Evolutionary conservation across 1,140 invertebrate genomes (phyloP).

Genomic region (Coptotermes formosanus): DNA sequence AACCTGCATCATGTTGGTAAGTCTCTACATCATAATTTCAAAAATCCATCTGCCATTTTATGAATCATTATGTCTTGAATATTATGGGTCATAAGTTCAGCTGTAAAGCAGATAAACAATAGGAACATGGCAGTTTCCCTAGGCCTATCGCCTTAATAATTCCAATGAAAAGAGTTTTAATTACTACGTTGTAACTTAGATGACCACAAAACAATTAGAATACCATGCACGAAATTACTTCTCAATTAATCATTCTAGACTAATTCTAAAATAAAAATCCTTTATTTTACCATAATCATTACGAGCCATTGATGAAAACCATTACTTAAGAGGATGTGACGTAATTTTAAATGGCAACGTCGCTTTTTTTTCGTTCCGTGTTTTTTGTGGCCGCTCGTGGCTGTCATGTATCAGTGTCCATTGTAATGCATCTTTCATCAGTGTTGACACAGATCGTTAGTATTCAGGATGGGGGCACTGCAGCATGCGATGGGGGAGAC

Average conservation of each 20-base stretch:
- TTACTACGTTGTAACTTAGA: background rate
- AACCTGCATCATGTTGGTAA: no score
- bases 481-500: background rate
- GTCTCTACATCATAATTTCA: no score
- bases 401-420: background rate
- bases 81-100: background rate
- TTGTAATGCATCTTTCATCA: conserved; percentile 6
- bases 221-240: background rate
- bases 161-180: background rate
- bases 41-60: no score
- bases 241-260: background rate
- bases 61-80: no score
- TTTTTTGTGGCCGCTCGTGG: background rate
- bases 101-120: background rate
- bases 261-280: background rate
- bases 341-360: background rate
- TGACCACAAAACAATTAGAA: background rate
- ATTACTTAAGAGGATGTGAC: background rate
- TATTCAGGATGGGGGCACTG: background rate
- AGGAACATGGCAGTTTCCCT: background rate
- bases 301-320: background rate
- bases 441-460: background rate
- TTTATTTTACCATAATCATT: background rate
- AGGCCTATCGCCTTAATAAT: background rate
- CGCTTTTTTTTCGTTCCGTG: background rate